Conservation (phyloP, 1,140 invertebrate species). For the Hermetia illucens region DNA sequence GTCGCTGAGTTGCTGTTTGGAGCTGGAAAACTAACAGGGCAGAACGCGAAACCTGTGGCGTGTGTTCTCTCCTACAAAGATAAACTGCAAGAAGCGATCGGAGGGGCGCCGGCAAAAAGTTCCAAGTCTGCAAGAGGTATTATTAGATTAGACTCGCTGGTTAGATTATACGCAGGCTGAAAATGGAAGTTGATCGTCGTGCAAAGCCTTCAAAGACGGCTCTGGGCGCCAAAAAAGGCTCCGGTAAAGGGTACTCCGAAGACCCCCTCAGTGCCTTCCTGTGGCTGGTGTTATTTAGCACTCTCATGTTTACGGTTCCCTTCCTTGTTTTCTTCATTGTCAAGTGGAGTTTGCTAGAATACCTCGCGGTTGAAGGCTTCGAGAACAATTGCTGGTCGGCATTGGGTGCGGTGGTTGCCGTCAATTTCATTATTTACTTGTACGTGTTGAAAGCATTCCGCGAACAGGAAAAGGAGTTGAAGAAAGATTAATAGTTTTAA, state of each 20-base stretch:
- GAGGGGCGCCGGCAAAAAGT: no score
- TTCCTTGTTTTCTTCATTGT: constrained; percentile 58
- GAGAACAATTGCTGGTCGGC: constrained; percentile 57
- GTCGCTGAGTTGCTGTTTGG: constrained; percentile 74
- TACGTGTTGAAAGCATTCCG: constrained; percentile 67
- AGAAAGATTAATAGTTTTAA: no score
- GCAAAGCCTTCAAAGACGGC: no score
- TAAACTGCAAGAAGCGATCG: constrained; percentile 31
- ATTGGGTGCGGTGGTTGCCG: constrained; percentile 53
- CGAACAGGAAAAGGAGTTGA: constrained; percentile 44
- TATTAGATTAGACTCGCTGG: no score
- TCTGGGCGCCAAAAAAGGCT: no score
- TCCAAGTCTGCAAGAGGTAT: no score
- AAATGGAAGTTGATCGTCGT: no score
- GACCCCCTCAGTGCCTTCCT: constrained; percentile 38
- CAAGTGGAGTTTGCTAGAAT: constrained; percentile 41
- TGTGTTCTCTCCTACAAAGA: constrained; percentile 51
- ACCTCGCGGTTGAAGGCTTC: constrained; percentile 44
- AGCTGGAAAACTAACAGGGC: constrained; percentile 47
- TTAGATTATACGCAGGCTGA: no score
- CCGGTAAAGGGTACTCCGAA: no score
- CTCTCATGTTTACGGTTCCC: constrained; percentile 70
- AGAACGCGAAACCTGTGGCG: constrained; percentile 52
- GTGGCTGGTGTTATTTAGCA: constrained; percentile 58
- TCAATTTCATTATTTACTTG: constrained; percentile 59